A percentile compares a stretch with the other conserved stretches of the same genome.
These are phyloP conservation scores for Campylomormyrus tamandua DNA, from an alignment of 2,113 vertebrate species.

Conservation along the genomic window DNA sequence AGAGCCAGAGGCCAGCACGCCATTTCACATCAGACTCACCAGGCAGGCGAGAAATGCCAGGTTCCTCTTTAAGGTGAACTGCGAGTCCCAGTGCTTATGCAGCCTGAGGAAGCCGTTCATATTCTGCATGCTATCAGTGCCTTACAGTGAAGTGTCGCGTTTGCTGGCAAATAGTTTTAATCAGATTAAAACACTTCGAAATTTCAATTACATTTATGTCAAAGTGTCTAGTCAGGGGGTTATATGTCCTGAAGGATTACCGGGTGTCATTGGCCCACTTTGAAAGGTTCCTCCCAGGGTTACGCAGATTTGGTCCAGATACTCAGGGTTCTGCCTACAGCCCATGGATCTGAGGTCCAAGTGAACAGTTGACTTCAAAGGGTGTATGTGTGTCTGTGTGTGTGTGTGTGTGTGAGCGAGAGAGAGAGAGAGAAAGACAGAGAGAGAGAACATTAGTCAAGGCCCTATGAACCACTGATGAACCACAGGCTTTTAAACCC, in stretches of 20 bases:
- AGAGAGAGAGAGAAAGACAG: background rate
- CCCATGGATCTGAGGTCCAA: background rate
- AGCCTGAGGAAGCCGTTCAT: background rate
- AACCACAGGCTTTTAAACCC: background rate
- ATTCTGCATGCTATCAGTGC: background rate
- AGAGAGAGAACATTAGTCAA: background rate
- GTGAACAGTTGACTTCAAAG: background rate
- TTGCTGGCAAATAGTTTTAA: background rate
- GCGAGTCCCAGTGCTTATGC: background rate
- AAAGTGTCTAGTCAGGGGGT: background rate
- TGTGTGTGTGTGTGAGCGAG: background rate
- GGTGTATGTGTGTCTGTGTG: background rate
- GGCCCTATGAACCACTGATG: background rate
- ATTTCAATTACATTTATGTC: background rate
- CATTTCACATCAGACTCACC: conserved; percentile 11
- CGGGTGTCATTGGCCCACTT: background rate
- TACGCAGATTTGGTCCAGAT: background rate
- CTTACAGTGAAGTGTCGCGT: background rate
- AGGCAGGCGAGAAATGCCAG: background rate
- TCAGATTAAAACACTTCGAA: background rate
- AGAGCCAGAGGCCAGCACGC: background rate
- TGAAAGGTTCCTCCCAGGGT: background rate
- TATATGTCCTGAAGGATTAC: background rate
- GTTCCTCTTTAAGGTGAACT: background rate
- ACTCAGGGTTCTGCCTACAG: background rate